Conservation (phyloP, 2,888 invertebrate species). For the Microctonus brassicae region DNA sequence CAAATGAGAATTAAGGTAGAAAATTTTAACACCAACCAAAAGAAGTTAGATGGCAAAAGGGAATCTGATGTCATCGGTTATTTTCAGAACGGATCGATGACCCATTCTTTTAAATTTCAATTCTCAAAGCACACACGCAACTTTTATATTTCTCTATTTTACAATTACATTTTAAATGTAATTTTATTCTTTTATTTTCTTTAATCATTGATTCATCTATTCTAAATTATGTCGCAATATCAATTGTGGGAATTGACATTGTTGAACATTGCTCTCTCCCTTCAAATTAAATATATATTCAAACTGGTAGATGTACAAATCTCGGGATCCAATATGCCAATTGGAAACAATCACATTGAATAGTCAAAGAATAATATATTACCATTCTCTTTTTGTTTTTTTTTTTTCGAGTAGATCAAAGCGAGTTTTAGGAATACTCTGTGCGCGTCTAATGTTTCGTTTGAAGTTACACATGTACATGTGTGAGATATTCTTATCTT, state of each 20-base stretch:
- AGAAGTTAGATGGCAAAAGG: slow-evolving; percentile 41
- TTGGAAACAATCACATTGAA: neutral
- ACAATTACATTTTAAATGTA: neutral
- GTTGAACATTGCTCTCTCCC: neutral
- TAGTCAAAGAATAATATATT: neutral
- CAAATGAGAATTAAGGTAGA: slow-evolving; percentile 24
- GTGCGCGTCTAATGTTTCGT: neutral
- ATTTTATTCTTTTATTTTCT: neutral
- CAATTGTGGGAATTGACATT: neutral
- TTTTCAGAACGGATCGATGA: slow-evolving; percentile 40
- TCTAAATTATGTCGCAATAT: neutral
- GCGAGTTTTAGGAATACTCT: neutral
- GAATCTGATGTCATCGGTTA: slow-evolving; percentile 46
- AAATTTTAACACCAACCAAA: slow-evolving; percentile 26
- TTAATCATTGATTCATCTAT: neutral
- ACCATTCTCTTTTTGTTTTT: no score
- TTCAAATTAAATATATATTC: neutral
- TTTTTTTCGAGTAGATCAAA: neutral
- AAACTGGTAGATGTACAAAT: neutral
- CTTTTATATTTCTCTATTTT: neutral
- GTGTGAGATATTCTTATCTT: neutral
- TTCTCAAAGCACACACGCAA: neutral
- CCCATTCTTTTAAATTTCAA: neutral
- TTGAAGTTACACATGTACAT: slow-evolving; percentile 17
- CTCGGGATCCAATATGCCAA: neutral